Conservation (phyloP, 2,888 invertebrate species). For the Conchocele bisecta region DNA sequence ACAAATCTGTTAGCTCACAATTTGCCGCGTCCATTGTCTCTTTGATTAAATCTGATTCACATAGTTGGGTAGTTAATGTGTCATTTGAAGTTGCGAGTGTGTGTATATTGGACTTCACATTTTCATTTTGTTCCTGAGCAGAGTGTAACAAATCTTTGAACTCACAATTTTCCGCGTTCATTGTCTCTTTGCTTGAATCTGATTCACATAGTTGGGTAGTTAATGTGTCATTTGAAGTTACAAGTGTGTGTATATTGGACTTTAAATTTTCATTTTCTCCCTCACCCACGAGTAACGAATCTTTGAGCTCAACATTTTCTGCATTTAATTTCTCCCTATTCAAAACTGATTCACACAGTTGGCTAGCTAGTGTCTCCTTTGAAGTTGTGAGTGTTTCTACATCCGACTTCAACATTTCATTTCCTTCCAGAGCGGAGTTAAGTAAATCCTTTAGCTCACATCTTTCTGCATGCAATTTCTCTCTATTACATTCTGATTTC, state of each 20-base stretch:
- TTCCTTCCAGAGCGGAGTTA: background rate
- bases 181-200: background rate
- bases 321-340: background rate
- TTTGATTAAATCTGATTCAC: too few relatives aligned
- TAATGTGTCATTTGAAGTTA: background rate
- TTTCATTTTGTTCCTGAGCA: constrained; percentile 5
- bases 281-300: background rate
- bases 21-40: too few relatives aligned
- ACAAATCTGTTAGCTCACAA: too few relatives aligned
- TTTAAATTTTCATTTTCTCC: background rate
- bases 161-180: constrained; percentile 2
- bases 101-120: too few relatives aligned
- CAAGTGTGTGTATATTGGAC: background rate
- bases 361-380: too few relatives aligned
- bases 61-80: too few relatives aligned
- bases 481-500: too few relatives aligned
- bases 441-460: too few relatives aligned
- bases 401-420: constrained; percentile 2
- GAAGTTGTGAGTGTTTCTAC: too few relatives aligned
- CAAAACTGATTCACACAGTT: too few relatives aligned
- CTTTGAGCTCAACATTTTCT: background rate
- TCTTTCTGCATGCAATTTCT: too few relatives aligned
- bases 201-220: background rate
- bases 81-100: too few relatives aligned
- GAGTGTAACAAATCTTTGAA: constrained; percentile 9